A percentile compares a stretch with the other conserved stretches of the same genome.
phyloP scores from a whole-genome alignment of 2,888 invertebrate species.

The Taenaris catops region DNA sequence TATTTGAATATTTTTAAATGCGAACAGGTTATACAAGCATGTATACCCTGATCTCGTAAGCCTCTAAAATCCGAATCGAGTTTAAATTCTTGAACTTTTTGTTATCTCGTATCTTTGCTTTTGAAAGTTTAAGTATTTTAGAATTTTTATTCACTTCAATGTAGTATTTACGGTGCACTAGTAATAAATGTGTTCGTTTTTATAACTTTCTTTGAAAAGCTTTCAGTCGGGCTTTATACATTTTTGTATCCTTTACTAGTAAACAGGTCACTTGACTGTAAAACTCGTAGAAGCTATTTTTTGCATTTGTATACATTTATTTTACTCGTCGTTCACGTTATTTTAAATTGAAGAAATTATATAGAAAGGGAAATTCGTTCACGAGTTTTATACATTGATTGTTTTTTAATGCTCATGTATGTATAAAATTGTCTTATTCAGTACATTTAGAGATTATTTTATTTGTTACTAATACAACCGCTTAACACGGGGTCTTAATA shows the following conservation, averaged over 20 bases:
- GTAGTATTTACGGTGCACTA: slow-evolving; percentile 16
- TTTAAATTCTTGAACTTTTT: slow-evolving; percentile 11
- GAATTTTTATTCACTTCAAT: slow-evolving; percentile 16
- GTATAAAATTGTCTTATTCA: no score
- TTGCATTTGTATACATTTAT: slow-evolving; percentile 2
- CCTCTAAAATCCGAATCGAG: slow-evolving; percentile 15
- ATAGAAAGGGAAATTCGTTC: no score
- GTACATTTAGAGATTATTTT: no score
- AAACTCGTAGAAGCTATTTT: slow-evolving; percentile 5
- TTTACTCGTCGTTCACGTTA: not conserved
- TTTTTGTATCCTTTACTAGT: slow-evolving; percentile 14
- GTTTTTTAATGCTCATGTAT: no score
- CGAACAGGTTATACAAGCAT: no score
- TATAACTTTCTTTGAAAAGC: slow-evolving; percentile 14
- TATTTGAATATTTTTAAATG: no score
- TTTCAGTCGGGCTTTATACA: slow-evolving; percentile 11
- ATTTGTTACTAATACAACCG: no score
- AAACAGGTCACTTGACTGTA: slow-evolving; percentile 17
- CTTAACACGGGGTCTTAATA: no score
- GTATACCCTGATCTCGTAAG: slow-evolving; percentile 16
- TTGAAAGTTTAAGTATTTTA: slow-evolving; percentile 19
- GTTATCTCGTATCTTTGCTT: slow-evolving; percentile 14
- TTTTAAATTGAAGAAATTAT: not conserved
- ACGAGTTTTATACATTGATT: no score
- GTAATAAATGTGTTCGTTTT: slow-evolving; percentile 18